A percentile compares a stretch with the other conserved stretches of the same genome.
Conservation (phyloP, 1,140 invertebrate species). For the Microplitis mediator region DNA sequence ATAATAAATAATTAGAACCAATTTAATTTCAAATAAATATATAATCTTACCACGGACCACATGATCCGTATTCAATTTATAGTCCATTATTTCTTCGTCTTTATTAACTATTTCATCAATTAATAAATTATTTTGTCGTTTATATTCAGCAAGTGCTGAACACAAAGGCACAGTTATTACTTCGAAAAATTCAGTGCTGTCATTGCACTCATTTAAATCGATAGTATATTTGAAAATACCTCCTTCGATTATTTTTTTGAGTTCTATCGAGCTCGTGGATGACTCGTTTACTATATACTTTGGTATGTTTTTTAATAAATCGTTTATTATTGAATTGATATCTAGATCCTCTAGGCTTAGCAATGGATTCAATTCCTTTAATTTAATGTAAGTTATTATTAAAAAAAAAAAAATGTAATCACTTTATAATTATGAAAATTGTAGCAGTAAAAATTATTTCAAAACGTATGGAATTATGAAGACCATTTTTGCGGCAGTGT, state of each 20-base stretch:
- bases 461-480: too few species aligned
- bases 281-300: neutral
- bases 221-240: neutral
- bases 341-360: neutral
- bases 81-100: neutral
- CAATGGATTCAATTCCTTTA: constrained; percentile 5
- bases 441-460: too few species aligned
- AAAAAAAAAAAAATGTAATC: too few species aligned
- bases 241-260: neutral
- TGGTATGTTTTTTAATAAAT: neutral
- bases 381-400: neutral
- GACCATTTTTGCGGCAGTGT: too few species aligned
- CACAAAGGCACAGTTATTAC: neutral
- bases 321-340: neutral
- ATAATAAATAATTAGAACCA: too few species aligned
- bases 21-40: too few species aligned
- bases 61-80: too few species aligned
- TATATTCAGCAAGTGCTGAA: neutral
- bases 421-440: too few species aligned
- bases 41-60: too few species aligned
- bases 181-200: neutral
- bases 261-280: neutral
- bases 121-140: neutral
- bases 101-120: constrained; percentile 1
- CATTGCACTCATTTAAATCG: neutral